phyloP scores from a whole-genome alignment of 2,113 vertebrate genomes.

The Penelope pileata region DNA sequence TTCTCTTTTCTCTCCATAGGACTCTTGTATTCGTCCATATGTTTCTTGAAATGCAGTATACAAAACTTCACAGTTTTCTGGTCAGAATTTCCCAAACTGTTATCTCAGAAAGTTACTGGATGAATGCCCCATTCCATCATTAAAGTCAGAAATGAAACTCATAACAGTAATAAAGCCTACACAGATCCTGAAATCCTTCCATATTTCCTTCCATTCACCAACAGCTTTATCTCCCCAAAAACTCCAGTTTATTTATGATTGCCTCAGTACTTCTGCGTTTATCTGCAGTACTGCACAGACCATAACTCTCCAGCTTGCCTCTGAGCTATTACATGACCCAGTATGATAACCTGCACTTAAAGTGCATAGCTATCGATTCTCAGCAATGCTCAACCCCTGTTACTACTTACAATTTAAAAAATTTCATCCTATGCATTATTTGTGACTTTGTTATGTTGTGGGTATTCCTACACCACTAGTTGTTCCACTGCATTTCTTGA shows the following conservation, averaged over 20 bases:
- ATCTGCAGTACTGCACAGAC: neutral
- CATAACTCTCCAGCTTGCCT: neutral
- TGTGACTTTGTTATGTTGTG: neutral
- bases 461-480: neutral
- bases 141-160: neutral
- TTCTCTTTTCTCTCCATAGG: neutral
- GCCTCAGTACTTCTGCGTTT: neutral
- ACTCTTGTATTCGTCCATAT: neutral
- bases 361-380: neutral
- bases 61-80: neutral
- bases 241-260: neutral
- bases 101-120: neutral
- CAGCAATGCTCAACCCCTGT: rapidly evolving
- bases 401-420: neutral
- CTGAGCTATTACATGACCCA: neutral
- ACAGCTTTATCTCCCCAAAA: neutral
- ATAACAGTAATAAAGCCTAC: neutral
- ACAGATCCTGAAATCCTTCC: neutral
- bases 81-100: neutral
- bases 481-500: neutral
- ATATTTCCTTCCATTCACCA: neutral
- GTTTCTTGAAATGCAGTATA: neutral
- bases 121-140: neutral
- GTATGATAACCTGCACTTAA: neutral
- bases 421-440: neutral